Evolutionary conservation across 2,113 vertebrate genomes (phyloP), one percentile per base, ranked within the genome.

Genomic region (Clarias magur): DNA sequence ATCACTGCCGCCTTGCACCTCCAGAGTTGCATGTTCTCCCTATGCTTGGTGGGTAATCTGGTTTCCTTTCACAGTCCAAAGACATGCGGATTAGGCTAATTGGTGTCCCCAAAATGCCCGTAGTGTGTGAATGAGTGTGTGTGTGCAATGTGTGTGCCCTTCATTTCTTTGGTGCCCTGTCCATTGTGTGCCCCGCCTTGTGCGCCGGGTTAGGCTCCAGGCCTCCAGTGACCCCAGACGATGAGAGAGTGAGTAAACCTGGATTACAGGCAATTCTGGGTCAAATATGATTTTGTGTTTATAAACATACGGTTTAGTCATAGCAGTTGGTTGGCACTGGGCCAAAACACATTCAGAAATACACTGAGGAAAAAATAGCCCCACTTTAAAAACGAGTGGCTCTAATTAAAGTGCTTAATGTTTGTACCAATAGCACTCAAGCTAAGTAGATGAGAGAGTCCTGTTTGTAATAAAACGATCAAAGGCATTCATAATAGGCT

Each of bases 341-440:
- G 80, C 59, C 82, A 83, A 65, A 53, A 30, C 48, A 21, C 76
- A 78, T 23, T 54, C 12, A 25, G 80, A 54, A 94, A 94, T 94
- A 93, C 88, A 92, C 62, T 21, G 34, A 42, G 34, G n/a, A 82
- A 86, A 89, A 82, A 88, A 89, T 91, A 79, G 91, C 4, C 85
- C 91, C 91, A 91, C 89, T n/a, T n/a, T 30, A 68, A 68, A 72
- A 42, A 88, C 89, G 60, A 87, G 84, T 88, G 83, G 16, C 72
- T 54, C 53, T 93, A 93, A 94, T 94, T 93, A 91, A 90, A 87
- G 56, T 87, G 90, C 90, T 92, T 93, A 91, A 93, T 93, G 90
- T 91, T 92, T 93, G 60, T 90, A 87, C 85, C 87, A 89, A 89
- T 92, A 93, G 86, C 90, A 90, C 86, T 90, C 82, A 88, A 85